Evolutionary conservation across 2,113 vertebrate genomes (phyloP).

Genomic region (Anhinga rufa): DNA sequence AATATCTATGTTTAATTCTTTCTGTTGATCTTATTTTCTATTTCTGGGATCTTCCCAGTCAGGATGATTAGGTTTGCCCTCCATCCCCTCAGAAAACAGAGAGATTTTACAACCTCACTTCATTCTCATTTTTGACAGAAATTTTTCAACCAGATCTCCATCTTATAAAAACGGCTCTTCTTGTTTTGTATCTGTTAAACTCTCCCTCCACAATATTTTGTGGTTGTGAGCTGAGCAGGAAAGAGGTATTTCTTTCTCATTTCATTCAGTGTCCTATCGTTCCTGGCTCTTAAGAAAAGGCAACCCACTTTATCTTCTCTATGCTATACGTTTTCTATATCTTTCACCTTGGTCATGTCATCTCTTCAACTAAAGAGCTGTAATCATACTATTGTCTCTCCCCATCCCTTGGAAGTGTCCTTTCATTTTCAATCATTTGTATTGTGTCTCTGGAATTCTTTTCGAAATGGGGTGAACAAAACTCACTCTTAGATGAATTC

Average conservation of each 20-base stretch:
- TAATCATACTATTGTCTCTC: background rate
- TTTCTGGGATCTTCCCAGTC: background rate
- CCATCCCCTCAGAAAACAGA: background rate
- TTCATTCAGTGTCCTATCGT: background rate
- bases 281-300: background rate
- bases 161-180: background rate
- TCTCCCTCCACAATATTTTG: background rate
- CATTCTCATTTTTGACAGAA: background rate
- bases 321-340: background rate
- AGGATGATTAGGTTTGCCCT: background rate
- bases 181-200: background rate
- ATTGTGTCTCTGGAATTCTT: background rate
- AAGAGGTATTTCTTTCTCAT: background rate
- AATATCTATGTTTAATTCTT: background rate
- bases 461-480: background rate
- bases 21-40: background rate
- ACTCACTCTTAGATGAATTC: background rate
- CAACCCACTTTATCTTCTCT: background rate
- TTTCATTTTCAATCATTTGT: background rate
- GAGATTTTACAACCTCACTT: background rate
- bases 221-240: background rate
- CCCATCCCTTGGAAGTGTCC: background rate
- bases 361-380: background rate
- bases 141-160: background rate
- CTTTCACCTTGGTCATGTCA: background rate